phyloP scores from a whole-genome alignment of 2,797 vertebrate species.

The Alcedo atthis region DNA sequence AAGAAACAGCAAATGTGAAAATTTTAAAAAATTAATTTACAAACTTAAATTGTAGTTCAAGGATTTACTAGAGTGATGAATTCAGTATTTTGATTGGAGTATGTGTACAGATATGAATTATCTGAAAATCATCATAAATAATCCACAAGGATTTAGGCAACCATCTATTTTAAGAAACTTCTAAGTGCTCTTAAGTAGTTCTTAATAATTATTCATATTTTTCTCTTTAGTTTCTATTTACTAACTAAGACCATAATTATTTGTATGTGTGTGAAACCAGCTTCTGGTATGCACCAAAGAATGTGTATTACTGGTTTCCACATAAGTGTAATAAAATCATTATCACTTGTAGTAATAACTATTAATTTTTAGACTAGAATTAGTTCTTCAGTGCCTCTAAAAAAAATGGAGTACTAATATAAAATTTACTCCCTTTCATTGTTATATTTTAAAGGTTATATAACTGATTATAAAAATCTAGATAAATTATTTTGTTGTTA shows the following conservation, averaged over 20 bases:
- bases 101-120: not conserved
- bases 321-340: not conserved
- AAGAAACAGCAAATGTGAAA: not conserved
- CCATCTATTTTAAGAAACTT: not conserved
- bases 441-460: not conserved
- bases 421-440: not conserved
- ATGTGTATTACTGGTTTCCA: not conserved
- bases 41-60: not conserved
- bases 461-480: not conserved
- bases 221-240: slow-evolving; percentile 33
- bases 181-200: not conserved
- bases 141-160: not conserved
- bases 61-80: not conserved
- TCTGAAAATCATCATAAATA: not conserved
- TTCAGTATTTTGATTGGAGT: not conserved
- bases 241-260: slow-evolving; percentile 20
- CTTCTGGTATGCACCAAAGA: not conserved
- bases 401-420: not conserved
- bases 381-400: not conserved
- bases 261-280: not conserved
- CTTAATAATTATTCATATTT: not conserved
- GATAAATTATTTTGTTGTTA: not conserved
- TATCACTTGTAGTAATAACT: not conserved
- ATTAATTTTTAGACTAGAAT: not conserved
- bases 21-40: not conserved